Evolutionary conservation across 2,113 vertebrate genomes (phyloP).

Genomic region (Ahaetulla prasina): DNA sequence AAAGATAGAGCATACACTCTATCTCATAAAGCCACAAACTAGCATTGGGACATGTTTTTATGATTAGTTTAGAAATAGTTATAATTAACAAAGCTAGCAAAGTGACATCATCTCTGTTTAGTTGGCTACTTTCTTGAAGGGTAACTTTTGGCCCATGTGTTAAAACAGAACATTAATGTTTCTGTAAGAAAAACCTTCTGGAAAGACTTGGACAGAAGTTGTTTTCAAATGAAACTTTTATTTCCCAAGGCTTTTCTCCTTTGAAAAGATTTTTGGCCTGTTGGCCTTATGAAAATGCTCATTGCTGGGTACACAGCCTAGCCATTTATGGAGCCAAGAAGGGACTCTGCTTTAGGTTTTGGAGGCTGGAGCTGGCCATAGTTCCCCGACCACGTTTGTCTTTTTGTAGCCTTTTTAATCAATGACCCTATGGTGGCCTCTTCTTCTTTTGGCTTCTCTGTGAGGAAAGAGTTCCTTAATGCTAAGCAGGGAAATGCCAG

Average conservation of each 20-base stretch:
- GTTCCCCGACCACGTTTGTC: not conserved
- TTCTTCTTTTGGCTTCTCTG: not conserved
- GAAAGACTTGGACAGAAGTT: not conserved
- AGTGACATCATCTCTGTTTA: not conserved
- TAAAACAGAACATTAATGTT: not conserved
- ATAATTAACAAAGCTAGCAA: not conserved
- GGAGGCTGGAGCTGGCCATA: not conserved
- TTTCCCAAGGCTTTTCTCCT: not conserved
- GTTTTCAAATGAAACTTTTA: not conserved
- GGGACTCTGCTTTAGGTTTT: not conserved
- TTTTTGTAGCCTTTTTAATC: not conserved
- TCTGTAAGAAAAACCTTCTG: not conserved
- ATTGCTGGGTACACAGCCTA: not conserved
- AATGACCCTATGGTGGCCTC: not conserved
- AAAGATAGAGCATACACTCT: not conserved
- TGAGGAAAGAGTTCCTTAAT: not conserved
- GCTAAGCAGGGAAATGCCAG: not conserved
- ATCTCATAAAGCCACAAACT: not conserved
- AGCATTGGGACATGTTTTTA: not conserved
- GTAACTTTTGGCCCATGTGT: not conserved
- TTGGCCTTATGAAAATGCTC: not conserved
- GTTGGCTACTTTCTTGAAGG: not conserved
- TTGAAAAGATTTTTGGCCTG: not conserved
- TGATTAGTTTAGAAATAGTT: not conserved
- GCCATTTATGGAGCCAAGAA: not conserved